Evolutionary conservation across 1,140 invertebrate species (phyloP).

Genomic region (Trichonephila clavipes): DNA sequence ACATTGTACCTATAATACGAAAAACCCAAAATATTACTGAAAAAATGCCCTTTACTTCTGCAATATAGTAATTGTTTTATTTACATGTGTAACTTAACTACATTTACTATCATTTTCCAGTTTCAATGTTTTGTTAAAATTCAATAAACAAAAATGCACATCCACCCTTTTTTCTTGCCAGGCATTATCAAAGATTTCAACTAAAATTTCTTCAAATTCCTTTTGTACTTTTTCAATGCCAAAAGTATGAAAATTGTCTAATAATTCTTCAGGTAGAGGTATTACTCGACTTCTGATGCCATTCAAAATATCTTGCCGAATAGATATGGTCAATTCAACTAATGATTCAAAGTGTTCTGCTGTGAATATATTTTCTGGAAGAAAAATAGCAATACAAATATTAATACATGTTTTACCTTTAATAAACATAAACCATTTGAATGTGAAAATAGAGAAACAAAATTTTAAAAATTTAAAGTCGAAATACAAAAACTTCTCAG

Average conservation of each 20-base stretch:
- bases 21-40: no score
- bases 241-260: neutral
- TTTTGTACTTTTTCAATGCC: slow-evolving; percentile 31
- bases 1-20: no score
- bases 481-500: no score
- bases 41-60: no score
- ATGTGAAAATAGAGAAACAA: no score
- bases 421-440: no score
- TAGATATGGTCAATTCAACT: neutral
- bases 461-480: no score
- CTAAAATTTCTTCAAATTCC: slow-evolving; percentile 39
- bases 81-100: neutral
- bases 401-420: no score
- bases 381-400: neutral
- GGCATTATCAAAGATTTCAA: slow-evolving; percentile 26
- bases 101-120: neutral
- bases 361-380: slow-evolving; percentile 17
- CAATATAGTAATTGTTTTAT: no score
- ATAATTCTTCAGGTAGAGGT: neutral
- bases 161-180: slow-evolving; percentile 17
- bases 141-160: neutral
- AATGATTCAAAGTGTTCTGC: slow-evolving; percentile 28
- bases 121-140: neutral
- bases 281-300: slow-evolving; percentile 21
- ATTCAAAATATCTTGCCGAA: slow-evolving; percentile 17